These are phyloP conservation scores for Pomatorhinus ruficollis DNA, from an alignment of 2,113 vertebrate genomes.

Conservation along the genomic window DNA sequence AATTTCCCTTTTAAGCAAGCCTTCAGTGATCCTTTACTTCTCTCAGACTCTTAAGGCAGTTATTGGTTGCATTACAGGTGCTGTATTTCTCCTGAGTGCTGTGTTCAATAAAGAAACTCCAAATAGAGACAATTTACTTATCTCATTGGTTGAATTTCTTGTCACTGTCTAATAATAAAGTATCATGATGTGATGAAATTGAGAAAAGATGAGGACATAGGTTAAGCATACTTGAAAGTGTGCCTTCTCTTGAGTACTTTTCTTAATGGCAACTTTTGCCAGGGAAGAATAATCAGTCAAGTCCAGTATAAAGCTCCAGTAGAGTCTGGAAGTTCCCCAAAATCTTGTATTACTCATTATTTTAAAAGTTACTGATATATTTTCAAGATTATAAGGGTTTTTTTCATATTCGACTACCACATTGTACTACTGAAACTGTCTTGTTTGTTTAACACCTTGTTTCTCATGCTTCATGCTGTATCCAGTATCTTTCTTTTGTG, in stretches of 20 bases:
- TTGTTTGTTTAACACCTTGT: background rate
- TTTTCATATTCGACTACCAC: background rate
- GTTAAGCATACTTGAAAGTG: background rate
- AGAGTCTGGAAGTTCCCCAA: background rate
- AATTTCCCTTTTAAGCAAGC: background rate
- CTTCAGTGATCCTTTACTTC: background rate
- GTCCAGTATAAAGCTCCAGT: background rate
- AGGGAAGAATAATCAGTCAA: background rate
- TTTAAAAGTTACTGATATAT: background rate
- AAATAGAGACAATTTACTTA: background rate
- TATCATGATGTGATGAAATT: background rate
- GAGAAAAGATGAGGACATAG: background rate
- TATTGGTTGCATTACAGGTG: background rate
- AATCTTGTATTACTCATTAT: background rate
- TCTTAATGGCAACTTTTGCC: background rate
- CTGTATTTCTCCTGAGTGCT: background rate
- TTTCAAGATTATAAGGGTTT: background rate
- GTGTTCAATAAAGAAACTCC: background rate
- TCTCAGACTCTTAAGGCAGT: background rate
- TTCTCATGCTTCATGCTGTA: background rate
- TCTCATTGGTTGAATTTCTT: background rate
- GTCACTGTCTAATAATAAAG: background rate
- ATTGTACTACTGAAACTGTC: background rate
- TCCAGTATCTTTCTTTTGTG: background rate
- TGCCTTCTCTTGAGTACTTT: accelerated